Evolutionary conservation across 2,888 invertebrate species (phyloP).

Genomic region (Patella depressa): DNA sequence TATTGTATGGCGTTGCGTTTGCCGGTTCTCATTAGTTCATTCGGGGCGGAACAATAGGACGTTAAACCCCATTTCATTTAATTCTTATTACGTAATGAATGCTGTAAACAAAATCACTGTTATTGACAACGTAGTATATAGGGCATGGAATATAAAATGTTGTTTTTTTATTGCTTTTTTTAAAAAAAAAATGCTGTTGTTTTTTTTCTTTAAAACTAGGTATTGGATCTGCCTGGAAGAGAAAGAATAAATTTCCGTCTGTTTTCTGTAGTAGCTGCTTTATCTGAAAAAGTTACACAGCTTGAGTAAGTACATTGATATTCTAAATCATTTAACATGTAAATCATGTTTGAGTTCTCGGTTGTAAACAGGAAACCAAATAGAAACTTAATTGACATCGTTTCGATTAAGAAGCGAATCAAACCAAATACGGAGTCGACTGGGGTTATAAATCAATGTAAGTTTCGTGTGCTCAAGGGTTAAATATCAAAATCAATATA

Average conservation of each 20-base stretch:
- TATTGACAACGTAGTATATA: background rate
- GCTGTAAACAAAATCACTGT: background rate
- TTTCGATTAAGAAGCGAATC: no score
- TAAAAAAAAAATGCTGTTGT: background rate
- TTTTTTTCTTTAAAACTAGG: conserved; percentile 45
- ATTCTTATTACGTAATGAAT: background rate
- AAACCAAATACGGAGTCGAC: no score
- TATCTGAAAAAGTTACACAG: conserved; percentile 69
- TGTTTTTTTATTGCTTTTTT: background rate
- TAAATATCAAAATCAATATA: no score
- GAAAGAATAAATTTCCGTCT: conserved; percentile 65
- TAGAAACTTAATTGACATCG: no score
- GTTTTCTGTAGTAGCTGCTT: conserved; percentile 67
- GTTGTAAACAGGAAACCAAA: no score
- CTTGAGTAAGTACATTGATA: conserved; percentile 66
- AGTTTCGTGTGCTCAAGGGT: no score
- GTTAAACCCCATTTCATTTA: background rate
- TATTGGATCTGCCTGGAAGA: conserved; percentile 68
- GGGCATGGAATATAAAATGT: no score
- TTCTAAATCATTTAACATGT: background rate
- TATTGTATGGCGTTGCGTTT: no score
- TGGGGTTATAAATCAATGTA: no score
- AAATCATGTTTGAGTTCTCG: no score
- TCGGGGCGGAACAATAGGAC: no score
- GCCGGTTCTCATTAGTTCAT: no score